Evolutionary conservation across 1,140 invertebrate species (phyloP).

Genomic region (Thaumatotibia leucotreta): DNA sequence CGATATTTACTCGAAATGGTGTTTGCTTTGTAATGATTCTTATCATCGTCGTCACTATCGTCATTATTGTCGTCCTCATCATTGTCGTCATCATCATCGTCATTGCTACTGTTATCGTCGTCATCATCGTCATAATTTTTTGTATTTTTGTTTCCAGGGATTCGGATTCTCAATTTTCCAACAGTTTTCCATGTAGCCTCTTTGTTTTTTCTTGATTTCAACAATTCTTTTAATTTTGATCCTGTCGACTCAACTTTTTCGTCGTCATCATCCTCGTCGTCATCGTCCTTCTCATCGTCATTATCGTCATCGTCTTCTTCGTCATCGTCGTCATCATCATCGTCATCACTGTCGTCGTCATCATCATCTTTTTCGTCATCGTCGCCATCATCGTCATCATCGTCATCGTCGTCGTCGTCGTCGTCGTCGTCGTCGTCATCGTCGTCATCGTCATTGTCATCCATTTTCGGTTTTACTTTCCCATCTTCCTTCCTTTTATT

Average conservation of each 20-base stretch:
- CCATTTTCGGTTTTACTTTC: conserved; percentile 73
- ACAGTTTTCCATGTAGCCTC: conserved; percentile 23
- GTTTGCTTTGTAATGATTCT: neutral
- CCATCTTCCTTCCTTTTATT: conserved; percentile 60
- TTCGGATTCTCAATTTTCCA: conserved; percentile 27
- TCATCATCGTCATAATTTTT: too few relatives aligned
- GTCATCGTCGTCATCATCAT: conserved; percentile 71
- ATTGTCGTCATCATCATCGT: conserved; percentile 61
- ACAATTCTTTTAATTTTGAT: conserved; percentile 22
- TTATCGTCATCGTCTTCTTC: conserved; percentile 65
- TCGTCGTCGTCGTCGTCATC: conserved; percentile 56
- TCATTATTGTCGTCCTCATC: conserved; percentile 71
- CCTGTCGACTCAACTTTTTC: conserved; percentile 50
- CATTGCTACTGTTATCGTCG: conserved; percentile 62
- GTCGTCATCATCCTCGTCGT: conserved; percentile 58
- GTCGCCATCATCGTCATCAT: conserved; percentile 70
- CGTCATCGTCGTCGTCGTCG: conserved; percentile 69
- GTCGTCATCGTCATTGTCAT: conserved; percentile 63
- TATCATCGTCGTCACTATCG: conserved; percentile 41
- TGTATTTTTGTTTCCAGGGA: conserved; percentile 62
- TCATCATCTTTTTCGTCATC: conserved; percentile 71
- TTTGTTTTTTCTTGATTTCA: conserved; percentile 18
- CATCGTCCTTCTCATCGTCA: conserved; percentile 59
- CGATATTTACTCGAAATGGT: neutral
- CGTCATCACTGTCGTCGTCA: conserved; percentile 72